Percentiles rank a stretch among this genome's conserved stretches.
Conservation (phyloP, 2,113 vertebrate genomes). For the Holacanthus passer region DNA sequence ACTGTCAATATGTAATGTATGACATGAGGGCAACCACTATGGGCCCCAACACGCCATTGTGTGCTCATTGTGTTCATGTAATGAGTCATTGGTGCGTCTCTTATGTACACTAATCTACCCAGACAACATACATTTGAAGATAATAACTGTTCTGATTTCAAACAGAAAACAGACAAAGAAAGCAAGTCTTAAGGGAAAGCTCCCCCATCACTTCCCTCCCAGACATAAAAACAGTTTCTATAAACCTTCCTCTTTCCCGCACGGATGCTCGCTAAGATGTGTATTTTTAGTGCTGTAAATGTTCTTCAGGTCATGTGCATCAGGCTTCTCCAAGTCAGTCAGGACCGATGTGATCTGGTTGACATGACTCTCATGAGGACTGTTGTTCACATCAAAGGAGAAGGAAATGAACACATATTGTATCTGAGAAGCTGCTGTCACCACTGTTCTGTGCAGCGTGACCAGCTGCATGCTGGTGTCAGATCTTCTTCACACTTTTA, state of each 20-base stretch:
- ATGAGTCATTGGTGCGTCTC: not conserved
- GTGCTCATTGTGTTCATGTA: not conserved
- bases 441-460: not conserved
- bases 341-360: not conserved
- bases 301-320: slow-evolving; percentile 49
- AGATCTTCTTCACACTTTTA: not conserved
- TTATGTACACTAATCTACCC: not conserved
- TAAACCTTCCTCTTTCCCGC: slow-evolving; percentile 7
- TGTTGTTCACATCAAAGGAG: not conserved
- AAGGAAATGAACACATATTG: slow-evolving; percentile 3
- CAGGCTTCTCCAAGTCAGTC: slow-evolving; percentile 8
- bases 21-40: not conserved
- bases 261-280: slow-evolving; percentile 8
- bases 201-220: slow-evolving; percentile 17
- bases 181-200: not conserved
- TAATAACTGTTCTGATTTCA: slow-evolving; percentile 7
- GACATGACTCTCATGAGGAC: not conserved
- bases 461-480: not conserved
- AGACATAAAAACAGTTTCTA: not conserved
- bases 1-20: not conserved
- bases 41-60: too few species aligned
- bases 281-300: slow-evolving; percentile 48
- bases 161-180: slow-evolving; percentile 17
- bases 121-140: slow-evolving; percentile 1
- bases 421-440: not conserved